phyloP scores from a whole-genome alignment of 2,888 invertebrate genomes.

The Heteromyza rotundicornis region DNA sequence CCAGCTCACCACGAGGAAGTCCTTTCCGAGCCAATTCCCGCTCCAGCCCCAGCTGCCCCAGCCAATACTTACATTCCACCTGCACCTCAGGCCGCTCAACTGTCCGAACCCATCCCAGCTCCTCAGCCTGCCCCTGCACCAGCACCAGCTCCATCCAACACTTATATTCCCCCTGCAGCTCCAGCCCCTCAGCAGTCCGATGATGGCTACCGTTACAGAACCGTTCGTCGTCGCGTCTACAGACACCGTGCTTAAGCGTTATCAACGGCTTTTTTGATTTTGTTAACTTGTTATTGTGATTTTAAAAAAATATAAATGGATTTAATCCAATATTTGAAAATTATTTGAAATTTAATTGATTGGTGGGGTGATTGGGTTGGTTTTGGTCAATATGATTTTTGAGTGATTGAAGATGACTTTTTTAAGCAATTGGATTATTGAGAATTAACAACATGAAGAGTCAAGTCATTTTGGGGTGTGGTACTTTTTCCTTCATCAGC shows the following conservation, averaged over 20 bases:
- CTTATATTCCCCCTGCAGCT: constrained; percentile 32
- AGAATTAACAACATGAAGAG: no score
- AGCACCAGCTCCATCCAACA: constrained; percentile 24
- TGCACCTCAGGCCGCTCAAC: constrained; percentile 33
- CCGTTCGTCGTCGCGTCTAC: constrained; percentile 45
- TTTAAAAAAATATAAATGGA: neutral
- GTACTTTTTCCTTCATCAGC: no score
- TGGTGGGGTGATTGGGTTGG: no score
- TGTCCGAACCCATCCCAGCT: constrained; percentile 33
- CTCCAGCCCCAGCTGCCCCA: constrained; percentile 8
- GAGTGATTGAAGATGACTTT: no score
- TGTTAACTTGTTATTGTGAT: neutral
- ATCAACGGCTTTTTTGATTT: neutral
- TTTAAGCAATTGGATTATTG: no score
- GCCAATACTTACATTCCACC: constrained; percentile 42
- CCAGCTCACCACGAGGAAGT: neutral
- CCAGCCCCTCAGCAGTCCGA: constrained; percentile 40
- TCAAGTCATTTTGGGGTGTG: no score
- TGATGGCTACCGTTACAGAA: constrained; percentile 43
- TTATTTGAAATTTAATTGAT: no score
- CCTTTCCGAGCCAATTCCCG: neutral
- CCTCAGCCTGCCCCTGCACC: constrained; percentile 36
- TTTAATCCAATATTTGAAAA: neutral
- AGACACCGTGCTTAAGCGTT: constrained; percentile 39
- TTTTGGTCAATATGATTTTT: no score